A percentile compares a stretch with the other conserved stretches of the same genome.
Evolutionary conservation across 2,888 invertebrate species (phyloP).

Genomic region (Augochlorella aurata): DNA sequence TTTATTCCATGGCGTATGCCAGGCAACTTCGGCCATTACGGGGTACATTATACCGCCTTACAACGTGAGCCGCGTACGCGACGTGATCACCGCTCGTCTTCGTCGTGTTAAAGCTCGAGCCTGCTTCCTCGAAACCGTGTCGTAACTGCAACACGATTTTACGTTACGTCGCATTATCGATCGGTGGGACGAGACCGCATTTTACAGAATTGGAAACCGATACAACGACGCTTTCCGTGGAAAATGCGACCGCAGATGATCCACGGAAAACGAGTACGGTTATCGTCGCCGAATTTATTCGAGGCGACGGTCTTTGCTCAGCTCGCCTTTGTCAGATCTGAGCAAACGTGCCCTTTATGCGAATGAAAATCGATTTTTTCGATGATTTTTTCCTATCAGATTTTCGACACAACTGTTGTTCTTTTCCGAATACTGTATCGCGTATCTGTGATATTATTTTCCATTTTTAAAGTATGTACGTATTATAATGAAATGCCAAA

Average conservation of each 20-base stretch:
- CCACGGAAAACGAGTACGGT: neutral
- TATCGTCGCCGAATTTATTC: neutral
- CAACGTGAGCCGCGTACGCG: constrained; percentile 58
- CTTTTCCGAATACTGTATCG: too few species aligned
- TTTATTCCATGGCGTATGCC: constrained; percentile 48
- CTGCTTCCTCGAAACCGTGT: neutral
- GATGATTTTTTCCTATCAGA: too few species aligned
- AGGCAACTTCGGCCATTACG: constrained; percentile 54
- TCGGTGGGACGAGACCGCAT: neutral
- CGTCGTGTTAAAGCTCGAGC: neutral
- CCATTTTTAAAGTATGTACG: too few species aligned
- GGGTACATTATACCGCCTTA: constrained; percentile 53
- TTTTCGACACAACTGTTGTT: too few species aligned
- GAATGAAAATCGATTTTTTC: too few species aligned
- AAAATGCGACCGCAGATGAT: neutral
- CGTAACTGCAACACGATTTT: neutral
- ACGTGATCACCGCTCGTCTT: constrained; percentile 17
- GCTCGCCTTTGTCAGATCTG: too few species aligned
- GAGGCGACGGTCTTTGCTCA: too few species aligned
- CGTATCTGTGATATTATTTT: too few species aligned
- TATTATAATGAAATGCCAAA: neutral
- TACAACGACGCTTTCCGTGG: neutral
- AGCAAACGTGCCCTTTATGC: too few species aligned
- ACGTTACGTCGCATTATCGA: neutral
- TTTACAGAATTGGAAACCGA: neutral